Evolutionary conservation across 2,797 vertebrate species (phyloP), one percentile per base, ranked within the genome.

Genomic region (Thaleichthys pacificus): DNA sequence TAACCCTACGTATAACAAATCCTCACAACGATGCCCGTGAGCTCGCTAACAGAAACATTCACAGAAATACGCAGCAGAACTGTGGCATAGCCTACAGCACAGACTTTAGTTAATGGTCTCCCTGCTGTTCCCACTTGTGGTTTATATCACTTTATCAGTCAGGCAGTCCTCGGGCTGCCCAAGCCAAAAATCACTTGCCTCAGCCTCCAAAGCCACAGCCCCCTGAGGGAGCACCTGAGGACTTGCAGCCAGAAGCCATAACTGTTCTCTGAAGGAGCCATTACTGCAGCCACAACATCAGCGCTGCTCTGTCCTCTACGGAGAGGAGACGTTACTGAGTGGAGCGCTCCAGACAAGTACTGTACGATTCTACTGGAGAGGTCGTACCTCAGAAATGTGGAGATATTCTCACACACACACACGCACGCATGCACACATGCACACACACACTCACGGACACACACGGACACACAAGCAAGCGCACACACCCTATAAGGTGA

Each of bases 201-300:
- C 72, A 78, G 67, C 74, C 78, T 72, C 80, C 75, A 84, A 65
- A 75, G 83, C 80, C 71, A 7, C 75, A 73, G 63, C 3, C 78
- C 81, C 85, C 82, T 8, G 65, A 74, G 77, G 87, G 73, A 85
- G 78, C 84, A 82, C 87, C 84, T 80, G 75, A 82, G 77, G 86
- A 77, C 58, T 69, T 58, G 71, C 69, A 79, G 73, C 75, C 76
- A 42, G 32, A 35, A 6, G 8, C 32, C 32, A 35, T 1, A 35
- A 35, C 32, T 35, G 32, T 35, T 7, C 32, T 8, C 32, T 35
- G 32, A 35, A 35, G 66, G n/a, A 9, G 84, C 57, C 76, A 47
- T 77, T 74, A 77, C 72, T 74, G 64, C 74, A 85, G 72, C 62
- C 72, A 79, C 61, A 71, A 62, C 68, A 30, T 77, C 56, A 69